phyloP scores from a whole-genome alignment of 2,797 vertebrate genomes.

The Manis javanica region DNA sequence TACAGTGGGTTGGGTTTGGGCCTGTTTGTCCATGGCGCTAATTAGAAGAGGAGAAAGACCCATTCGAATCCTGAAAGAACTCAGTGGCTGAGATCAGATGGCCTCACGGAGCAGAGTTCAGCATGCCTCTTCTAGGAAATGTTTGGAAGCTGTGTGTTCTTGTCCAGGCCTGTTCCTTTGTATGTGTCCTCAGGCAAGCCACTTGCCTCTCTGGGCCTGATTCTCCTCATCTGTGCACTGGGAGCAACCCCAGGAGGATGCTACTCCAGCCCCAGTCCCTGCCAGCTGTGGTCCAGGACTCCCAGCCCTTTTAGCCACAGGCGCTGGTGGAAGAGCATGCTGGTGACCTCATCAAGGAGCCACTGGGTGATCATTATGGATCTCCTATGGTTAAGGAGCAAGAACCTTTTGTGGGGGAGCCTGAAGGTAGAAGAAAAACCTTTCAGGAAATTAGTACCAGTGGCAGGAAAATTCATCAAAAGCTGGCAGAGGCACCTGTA shows the following conservation, averaged over 20 bases:
- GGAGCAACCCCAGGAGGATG: background rate
- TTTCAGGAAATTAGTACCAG: constrained; percentile 74
- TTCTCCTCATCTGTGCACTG: background rate
- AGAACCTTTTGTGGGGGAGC: constrained; percentile 2
- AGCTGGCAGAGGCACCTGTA: constrained; percentile 18
- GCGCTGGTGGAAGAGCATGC: background rate
- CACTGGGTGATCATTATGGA: background rate
- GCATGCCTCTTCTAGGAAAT: background rate
- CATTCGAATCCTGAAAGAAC: constrained; percentile 1
- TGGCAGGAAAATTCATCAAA: constrained; percentile 71
- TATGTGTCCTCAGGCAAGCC: background rate
- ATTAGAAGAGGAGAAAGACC: background rate
- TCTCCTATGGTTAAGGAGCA: constrained; percentile 10
- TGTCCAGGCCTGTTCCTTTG: background rate
- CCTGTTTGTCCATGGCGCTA: background rate
- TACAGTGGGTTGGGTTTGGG: background rate
- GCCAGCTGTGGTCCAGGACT: background rate
- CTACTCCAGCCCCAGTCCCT: background rate
- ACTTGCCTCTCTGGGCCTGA: background rate
- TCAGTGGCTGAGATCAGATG: background rate
- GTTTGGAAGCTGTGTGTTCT: background rate
- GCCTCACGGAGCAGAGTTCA: background rate
- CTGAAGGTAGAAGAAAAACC: constrained; percentile 62
- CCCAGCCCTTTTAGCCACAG: background rate
- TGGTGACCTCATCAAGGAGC: constrained; percentile 8